phyloP scores from a whole-genome alignment of 2,113 vertebrate genomes.

The Brienomyrus brachyistius region DNA sequence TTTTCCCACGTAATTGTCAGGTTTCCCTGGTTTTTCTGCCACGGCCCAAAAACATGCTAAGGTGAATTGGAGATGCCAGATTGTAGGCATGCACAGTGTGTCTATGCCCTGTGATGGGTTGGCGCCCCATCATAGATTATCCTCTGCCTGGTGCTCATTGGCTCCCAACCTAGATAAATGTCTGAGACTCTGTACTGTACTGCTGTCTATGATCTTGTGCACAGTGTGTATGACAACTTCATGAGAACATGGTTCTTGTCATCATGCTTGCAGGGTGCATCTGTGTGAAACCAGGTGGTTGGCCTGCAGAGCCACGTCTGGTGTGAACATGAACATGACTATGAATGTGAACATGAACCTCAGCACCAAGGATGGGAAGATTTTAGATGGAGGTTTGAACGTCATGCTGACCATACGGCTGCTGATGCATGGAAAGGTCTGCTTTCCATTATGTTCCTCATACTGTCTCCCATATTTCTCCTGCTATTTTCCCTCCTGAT shows the following conservation, averaged over 20 bases:
- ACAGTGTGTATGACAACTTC: neutral
- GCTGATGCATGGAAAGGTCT: slow-evolving; percentile 90
- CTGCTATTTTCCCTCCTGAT: neutral
- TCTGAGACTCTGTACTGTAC: neutral
- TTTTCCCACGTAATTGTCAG: neutral
- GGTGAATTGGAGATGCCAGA: neutral
- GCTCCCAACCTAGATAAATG: neutral
- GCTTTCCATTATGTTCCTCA: neutral
- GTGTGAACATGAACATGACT: slow-evolving; percentile 49
- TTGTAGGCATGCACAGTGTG: neutral
- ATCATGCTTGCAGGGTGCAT: slow-evolving; percentile 55
- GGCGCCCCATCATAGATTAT: neutral
- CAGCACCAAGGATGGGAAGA: slow-evolving; percentile 65
- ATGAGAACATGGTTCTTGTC: neutral
- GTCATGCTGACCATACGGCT: slow-evolving; percentile 80
- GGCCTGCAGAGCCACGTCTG: slow-evolving; percentile 31
- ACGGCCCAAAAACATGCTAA: neutral
- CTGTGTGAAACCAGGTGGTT: slow-evolving; percentile 47
- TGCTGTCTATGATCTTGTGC: neutral
- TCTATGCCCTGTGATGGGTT: neutral
- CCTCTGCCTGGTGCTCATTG: neutral
- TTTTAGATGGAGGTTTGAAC: slow-evolving; percentile 72
- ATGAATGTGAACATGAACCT: slow-evolving; percentile 54
- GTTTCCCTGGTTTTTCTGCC: neutral
- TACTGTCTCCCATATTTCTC: neutral